phyloP scores from a whole-genome alignment of 1,140 invertebrate species.

The Panulirus ornatus region DNA sequence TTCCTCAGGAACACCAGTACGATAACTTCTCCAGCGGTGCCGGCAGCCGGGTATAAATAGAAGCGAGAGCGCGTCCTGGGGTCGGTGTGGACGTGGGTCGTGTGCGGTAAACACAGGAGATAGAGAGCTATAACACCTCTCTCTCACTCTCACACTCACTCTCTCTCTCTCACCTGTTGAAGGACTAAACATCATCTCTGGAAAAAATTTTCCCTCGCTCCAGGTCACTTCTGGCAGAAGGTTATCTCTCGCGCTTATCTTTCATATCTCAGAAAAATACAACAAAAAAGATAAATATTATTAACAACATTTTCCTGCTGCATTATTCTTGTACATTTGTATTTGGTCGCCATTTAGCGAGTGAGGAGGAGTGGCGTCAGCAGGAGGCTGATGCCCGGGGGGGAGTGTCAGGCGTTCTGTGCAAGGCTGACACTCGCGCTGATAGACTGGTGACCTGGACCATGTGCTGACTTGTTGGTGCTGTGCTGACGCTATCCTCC shows the following conservation, averaged over 20 bases:
- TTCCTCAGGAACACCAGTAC: not conserved
- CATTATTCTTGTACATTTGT: not conserved
- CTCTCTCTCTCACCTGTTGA: not conserved
- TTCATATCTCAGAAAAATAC: not conserved
- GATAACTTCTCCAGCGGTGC: not conserved
- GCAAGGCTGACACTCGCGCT: too few relatives aligned
- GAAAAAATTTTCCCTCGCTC: not conserved
- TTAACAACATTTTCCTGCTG: not conserved
- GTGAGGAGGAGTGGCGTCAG: not conserved
- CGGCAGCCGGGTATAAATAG: not conserved
- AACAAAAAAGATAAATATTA: not conserved
- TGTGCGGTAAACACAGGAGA: not conserved
- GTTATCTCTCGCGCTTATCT: too few relatives aligned
- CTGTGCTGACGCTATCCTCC: too few relatives aligned
- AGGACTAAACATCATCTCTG: too few relatives aligned
- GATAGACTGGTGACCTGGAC: too few relatives aligned
- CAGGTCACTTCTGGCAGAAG: too few relatives aligned
- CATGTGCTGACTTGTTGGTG: too few relatives aligned
- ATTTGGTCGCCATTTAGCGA: not conserved
- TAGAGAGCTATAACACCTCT: too few relatives aligned
- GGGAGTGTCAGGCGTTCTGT: too few relatives aligned
- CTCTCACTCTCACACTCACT: not conserved
- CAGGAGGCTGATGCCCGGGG: not conserved
- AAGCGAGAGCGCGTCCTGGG: not conserved
- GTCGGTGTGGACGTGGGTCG: constrained; percentile 4